Conservation (phyloP, 2,888 invertebrate species). For the Liposcelis brunnea region DNA sequence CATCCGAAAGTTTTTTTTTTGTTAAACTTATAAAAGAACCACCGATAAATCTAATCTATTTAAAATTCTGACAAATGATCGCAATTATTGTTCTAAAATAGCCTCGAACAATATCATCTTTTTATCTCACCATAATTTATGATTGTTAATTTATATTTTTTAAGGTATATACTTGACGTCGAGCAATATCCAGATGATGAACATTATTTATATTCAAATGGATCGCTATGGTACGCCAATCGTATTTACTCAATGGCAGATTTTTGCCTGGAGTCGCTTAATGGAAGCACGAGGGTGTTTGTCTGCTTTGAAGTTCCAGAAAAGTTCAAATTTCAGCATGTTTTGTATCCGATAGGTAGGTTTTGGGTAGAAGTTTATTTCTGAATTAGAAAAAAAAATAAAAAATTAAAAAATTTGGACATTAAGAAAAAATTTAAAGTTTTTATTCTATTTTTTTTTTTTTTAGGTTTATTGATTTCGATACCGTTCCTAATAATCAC, state of each 20-base stretch:
- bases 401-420: too few species aligned
- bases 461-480: conserved; percentile 33
- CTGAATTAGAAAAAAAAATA: too few species aligned
- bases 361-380: not conserved
- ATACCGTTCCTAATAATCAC: conserved; percentile 35
- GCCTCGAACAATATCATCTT: too few species aligned
- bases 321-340: conserved; percentile 3
- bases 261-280: conserved; percentile 27
- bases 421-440: too few species aligned
- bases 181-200: conserved; percentile 31
- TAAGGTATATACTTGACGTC: conserved; percentile 37
- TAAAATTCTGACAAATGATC: too few species aligned
- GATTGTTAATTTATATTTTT: conserved; percentile 11
- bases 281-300: conserved; percentile 29
- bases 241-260: conserved; percentile 16
- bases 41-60: too few species aligned
- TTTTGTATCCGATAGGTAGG: conserved; percentile 9
- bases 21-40: too few species aligned
- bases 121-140: too few species aligned
- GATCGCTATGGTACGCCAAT: conserved; percentile 31
- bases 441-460: conserved; percentile 13
- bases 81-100: too few species aligned
- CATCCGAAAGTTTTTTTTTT: too few species aligned
- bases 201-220: conserved; percentile 38
- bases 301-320: conserved; percentile 11